Percentiles rank a stretch among this genome's conserved stretches.
phyloP scores from a whole-genome alignment of 2,113 vertebrate genomes.

The Hippocampus guttulatus region DNA sequence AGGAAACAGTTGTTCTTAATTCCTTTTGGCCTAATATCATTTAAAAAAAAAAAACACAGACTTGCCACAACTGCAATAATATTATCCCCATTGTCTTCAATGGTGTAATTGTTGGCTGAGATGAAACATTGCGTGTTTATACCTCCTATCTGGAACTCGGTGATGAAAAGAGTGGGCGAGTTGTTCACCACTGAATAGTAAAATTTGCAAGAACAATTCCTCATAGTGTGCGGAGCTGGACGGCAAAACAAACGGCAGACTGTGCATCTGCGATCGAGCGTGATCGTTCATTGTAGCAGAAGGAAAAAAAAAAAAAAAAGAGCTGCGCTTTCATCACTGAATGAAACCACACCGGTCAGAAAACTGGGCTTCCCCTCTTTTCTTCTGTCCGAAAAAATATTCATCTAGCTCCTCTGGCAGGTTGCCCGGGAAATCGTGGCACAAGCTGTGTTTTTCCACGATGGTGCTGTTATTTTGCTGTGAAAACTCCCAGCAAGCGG shows the following conservation, averaged over 20 bases:
- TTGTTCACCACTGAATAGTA: conserved; percentile 25
- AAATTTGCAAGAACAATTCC: conserved; percentile 11
- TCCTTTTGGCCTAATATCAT: background rate
- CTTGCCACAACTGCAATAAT: background rate
- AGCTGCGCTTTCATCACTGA: conserved; percentile 22
- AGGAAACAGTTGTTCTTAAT: conserved; percentile 3
- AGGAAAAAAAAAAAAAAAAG: conserved; percentile 6
- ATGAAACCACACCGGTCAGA: conserved; percentile 30
- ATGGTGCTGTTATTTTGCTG: conserved; percentile 59
- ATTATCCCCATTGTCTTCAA: background rate
- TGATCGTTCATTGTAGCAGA: conserved; percentile 26
- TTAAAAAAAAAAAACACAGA: background rate
- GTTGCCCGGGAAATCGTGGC: conserved; percentile 60
- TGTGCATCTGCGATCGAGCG: conserved; percentile 41
- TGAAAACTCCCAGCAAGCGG: conserved; percentile 71
- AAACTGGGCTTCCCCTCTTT: conserved; percentile 50
- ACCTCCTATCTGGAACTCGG: background rate
- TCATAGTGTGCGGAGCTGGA: conserved; percentile 27
- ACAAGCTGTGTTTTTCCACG: conserved; percentile 55
- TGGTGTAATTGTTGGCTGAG: conserved; percentile 3
- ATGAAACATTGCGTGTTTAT: background rate
- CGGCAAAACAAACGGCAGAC: conserved; percentile 22
- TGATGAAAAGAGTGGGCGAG: conserved; percentile 7
- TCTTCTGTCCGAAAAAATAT: conserved; percentile 51
- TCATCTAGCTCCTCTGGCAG: conserved; percentile 65